phyloP scores from a whole-genome alignment of 1,140 invertebrate genomes.

The Ruditapes philippinarum region DNA sequence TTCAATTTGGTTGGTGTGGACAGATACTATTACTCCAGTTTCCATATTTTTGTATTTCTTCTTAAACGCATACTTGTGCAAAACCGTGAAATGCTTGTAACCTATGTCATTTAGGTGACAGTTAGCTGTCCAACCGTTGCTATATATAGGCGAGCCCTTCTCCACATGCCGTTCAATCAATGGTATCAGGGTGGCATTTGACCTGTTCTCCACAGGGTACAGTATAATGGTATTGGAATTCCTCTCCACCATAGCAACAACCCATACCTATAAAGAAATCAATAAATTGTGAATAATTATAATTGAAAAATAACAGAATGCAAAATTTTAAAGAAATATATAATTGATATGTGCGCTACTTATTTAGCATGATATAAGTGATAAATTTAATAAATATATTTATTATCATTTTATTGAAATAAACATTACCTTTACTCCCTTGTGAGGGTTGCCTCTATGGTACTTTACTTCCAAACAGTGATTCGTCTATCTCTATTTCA shows the following conservation, averaged over 20 bases:
- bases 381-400: background rate
- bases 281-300: background rate
- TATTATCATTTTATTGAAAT: background rate
- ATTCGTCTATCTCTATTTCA: background rate
- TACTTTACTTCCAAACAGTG: background rate
- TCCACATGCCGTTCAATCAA: background rate
- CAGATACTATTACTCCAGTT: no score
- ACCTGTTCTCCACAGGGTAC: background rate
- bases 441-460: background rate
- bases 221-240: background rate
- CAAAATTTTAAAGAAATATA: no score
- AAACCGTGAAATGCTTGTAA: no score
- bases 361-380: background rate
- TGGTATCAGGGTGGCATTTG: background rate
- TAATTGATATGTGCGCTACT: background rate
- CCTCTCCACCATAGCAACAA: background rate
- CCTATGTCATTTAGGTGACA: background rate
- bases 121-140: no score
- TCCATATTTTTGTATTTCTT: no score
- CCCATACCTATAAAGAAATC: background rate
- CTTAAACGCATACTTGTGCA: no score
- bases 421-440: background rate
- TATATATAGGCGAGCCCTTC: background rate
- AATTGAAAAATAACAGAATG: background rate
- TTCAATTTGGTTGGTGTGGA: no score